Conservation (phyloP, 2,113 vertebrate species). For the Uropsilus gracilis region DNA sequence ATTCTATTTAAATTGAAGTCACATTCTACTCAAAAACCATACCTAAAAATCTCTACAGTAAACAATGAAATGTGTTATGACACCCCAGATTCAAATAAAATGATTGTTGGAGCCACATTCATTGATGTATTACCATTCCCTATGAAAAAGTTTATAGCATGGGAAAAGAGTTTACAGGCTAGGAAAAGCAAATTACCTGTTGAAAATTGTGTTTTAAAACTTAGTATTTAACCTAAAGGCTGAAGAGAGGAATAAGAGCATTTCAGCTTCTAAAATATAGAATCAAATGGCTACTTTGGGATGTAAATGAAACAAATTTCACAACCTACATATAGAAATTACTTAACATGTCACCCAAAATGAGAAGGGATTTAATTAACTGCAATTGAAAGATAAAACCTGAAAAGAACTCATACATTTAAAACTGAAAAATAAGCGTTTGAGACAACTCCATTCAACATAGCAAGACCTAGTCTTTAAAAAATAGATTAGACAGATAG, state of each 20-base stretch:
- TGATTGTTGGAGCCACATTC: background rate
- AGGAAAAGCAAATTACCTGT: background rate
- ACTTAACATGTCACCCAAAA: background rate
- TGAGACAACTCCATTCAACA: too few relatives aligned
- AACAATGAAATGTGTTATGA: background rate
- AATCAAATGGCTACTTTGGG: background rate
- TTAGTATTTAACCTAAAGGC: background rate
- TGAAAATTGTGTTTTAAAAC: background rate
- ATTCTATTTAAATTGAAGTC: background rate
- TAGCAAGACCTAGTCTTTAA: too few relatives aligned
- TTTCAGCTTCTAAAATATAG: background rate
- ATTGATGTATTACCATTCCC: background rate
- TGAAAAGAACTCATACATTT: background rate
- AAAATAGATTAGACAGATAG: too few relatives aligned
- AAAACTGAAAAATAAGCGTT: constrained; percentile 2
- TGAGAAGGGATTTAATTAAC: background rate
- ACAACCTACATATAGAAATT: background rate
- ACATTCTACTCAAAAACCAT: background rate
- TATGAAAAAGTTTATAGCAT: background rate
- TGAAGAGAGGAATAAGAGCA: background rate
- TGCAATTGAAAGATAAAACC: background rate
- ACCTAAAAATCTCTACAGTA: background rate
- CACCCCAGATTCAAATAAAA: background rate
- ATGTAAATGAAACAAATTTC: background rate
- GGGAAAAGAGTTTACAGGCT: background rate